These are phyloP conservation scores for Pangasius djambal DNA, from an alignment of 2,797 vertebrate species.

Conservation along the genomic window DNA sequence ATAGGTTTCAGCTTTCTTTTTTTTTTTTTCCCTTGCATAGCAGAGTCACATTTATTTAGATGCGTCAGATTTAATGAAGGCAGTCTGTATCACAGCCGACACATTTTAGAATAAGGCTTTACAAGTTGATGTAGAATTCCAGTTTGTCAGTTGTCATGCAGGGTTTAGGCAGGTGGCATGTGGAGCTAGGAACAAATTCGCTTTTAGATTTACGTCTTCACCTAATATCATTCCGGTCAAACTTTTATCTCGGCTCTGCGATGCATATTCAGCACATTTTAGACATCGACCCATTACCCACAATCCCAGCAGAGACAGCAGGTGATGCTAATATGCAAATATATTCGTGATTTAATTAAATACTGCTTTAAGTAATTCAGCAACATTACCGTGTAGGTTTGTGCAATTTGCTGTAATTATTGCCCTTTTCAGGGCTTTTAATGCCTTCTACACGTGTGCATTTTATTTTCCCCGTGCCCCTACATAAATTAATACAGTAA, in stretches of 20 bases:
- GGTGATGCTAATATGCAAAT: slow-evolving; percentile 14
- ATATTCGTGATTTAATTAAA: background rate
- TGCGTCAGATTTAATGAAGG: background rate
- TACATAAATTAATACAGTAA: background rate
- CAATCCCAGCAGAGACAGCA: background rate
- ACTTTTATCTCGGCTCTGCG: background rate
- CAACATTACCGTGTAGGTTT: slow-evolving; percentile 3
- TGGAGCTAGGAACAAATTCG: background rate
- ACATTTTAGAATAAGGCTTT: background rate
- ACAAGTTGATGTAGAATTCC: background rate
- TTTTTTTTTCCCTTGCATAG: too few relatives aligned
- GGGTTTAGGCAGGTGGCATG: background rate
- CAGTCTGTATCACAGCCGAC: background rate
- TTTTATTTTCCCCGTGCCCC: background rate
- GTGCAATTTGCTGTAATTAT: background rate
- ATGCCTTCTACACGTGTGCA: background rate
- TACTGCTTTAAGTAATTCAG: slow-evolving; percentile 2
- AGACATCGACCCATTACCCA: background rate
- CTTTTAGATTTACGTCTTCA: background rate
- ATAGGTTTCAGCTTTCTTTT: too few relatives aligned
- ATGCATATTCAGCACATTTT: background rate
- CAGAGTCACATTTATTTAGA: too few relatives aligned
- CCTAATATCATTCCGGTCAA: background rate
- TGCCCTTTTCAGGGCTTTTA: background rate
- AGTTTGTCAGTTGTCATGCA: background rate